Base-by-base conservation (phyloP, 2,888 invertebrate species). In the Harmothoe impar region DNA sequence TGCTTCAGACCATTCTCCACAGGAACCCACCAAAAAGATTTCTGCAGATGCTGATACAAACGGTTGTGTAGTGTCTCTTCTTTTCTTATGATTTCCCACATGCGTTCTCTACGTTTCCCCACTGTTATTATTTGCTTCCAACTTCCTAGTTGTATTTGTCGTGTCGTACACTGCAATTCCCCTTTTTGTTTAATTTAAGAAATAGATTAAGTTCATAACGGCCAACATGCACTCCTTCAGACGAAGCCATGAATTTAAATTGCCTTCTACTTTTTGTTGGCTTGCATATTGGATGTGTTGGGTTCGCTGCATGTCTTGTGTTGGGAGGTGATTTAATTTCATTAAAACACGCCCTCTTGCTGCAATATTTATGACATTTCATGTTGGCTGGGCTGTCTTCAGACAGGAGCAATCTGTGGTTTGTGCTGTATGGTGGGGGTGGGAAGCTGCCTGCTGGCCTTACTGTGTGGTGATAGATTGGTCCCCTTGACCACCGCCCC, bases 281-380 rank as follows among this genome's bases (percentile, higher is more conserved):
- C n/a, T 62, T 62, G 62, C 7, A 62, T 62, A 62, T 62, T 62
- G n/a, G 62, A 62, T 62, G 62, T 62, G n/a, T 20, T n/a, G 23
- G 7, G 62, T n/a, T 62, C n/a, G 62, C 62, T 43, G 43, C 43
- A 43, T 43, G 43, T 62, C 62, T 3, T 62, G 62, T 62, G 62
- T 62, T 52, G 20, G 7, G 3, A 15, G 62, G 12, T 62, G 62
- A 20, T 62, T 62, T 62, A 62, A 62, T 62, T 62, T 62, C 62
- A 62, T 62, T 62, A 62, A 62, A 62, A 62, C 62, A 62, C 62
- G 7, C 62, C n/a, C 62, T 62, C 1, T 3, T n/a, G 23, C 62
- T 62, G 62, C 62, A 62, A 62, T 62, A 62, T 62, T 62, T 62
- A 62, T 62, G 62, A n/a, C 15, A 62, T 62, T 62, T 62, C 62